Base-by-base conservation (phyloP, 2,113 vertebrate genomes). In the Xerus inauris region DNA sequence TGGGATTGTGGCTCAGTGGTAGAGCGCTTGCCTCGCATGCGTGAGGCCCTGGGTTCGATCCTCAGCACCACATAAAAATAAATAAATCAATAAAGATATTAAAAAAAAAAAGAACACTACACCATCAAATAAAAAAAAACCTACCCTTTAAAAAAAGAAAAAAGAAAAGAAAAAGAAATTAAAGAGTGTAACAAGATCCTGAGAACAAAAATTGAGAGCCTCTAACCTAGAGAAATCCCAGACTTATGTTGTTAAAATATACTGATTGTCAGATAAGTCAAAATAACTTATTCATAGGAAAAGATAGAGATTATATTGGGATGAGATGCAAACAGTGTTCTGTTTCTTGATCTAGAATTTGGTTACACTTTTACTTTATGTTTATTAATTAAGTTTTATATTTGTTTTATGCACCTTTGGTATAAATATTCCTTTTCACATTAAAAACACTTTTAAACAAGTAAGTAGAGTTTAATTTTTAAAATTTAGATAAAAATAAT, bases 361-460 rank as follows among this genome's bases (percentile, higher is more conserved):
- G 8, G 1, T 89, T 94, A 51, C 26, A 57, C 8, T 84, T 94
- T 95, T 89, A n/a, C 30, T 90, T 93, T 69, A 80, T 40, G 47
- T 57, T 80, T 57, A 77, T 87, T 94, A 16, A 67, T 28, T 94
- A 51, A 81, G 30, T 26, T 88, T 92, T 76, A 51, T 91, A n/a
- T 35, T 80, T 87, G 49, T 92, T 88, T 69, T 75, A 57, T 89
- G 3, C 8, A 59, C 28, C 73, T 94, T 87, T 40, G 72, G 17
- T 71, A 38, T 82, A 13, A 75, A 8, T 83, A 11, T 94, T 96
- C 26, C 57, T 79, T 87, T 94, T 95, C 45, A 85, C 38, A 89
- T 81, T 95, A 57, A 91, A 95, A 73, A n/a, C 89, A 19, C 9
- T 90, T 93, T 93, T 83, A 42, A 91, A 7, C 59, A 91, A 89